These are phyloP conservation scores for Phalacrocorax pelagicus DNA, from an alignment of 2,113 vertebrate species.

Conservation along the genomic window DNA sequence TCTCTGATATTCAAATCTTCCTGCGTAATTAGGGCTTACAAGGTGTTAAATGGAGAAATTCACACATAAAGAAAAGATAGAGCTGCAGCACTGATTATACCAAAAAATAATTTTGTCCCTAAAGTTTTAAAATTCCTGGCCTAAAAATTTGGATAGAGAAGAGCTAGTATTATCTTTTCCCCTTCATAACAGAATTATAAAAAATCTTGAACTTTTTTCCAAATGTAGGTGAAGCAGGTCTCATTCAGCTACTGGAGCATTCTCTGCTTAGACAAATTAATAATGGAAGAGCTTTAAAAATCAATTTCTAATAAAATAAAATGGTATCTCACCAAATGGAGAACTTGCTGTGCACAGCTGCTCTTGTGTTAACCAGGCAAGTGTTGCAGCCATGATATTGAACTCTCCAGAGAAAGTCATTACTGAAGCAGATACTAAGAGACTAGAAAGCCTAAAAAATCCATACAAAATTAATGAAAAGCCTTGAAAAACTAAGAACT, in stretches of 20 bases:
- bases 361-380: conserved; percentile 29
- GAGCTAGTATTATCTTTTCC: background rate
- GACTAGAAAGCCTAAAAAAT: conserved; percentile 25
- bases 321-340: conserved; percentile 11
- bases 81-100: background rate
- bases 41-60: background rate
- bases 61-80: background rate
- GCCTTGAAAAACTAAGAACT: background rate
- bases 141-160: background rate
- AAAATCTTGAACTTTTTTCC: background rate
- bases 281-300: conserved; percentile 55
- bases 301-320: conserved; percentile 67
- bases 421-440: conserved; percentile 19
- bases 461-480: conserved; percentile 45
- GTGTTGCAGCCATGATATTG: conserved; percentile 19
- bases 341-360: conserved; percentile 57
- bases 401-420: conserved; percentile 44
- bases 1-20: background rate
- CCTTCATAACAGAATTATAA: background rate
- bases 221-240: background rate
- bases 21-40: background rate
- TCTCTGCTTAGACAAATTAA: conserved; percentile 37
- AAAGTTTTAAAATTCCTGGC: background rate
- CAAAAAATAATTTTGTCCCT: background rate
- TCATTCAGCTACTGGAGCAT: background rate